Evolutionary conservation across 2,888 invertebrate genomes (phyloP).

Genomic region (Meteorus colon): DNA sequence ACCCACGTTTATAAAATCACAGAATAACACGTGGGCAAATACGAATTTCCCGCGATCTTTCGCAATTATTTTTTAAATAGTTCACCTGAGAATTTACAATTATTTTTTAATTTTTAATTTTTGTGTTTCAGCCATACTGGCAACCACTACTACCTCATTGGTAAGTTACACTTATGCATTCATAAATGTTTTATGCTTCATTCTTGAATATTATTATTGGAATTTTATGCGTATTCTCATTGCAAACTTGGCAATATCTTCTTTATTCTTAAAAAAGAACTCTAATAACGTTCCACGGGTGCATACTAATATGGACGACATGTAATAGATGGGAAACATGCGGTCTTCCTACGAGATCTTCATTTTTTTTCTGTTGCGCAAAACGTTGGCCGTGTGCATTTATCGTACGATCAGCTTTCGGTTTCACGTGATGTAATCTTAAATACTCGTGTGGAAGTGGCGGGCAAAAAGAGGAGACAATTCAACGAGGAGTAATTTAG

Average conservation of each 20-base stretch:
- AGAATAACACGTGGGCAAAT: slow-evolving; percentile 35
- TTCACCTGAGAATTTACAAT: slow-evolving; percentile 38
- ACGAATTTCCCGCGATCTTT: slow-evolving; percentile 47
- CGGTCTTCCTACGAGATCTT: slow-evolving; percentile 26
- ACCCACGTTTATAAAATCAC: slow-evolving; percentile 37
- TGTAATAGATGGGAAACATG: slow-evolving; percentile 41
- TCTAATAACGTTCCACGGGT: slow-evolving; percentile 19
- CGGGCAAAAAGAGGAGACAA: slow-evolving; percentile 33
- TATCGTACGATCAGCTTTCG: slow-evolving; percentile 47
- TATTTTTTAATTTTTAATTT: slow-evolving; percentile 32
- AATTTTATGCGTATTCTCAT: not conserved
- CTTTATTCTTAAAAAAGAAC: slow-evolving; percentile 20
- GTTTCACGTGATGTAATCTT: slow-evolving; percentile 49
- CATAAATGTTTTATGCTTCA: slow-evolving; percentile 8
- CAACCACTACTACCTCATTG: slow-evolving; percentile 63
- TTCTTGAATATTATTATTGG: slow-evolving; percentile 18
- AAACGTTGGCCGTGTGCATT: slow-evolving; percentile 41
- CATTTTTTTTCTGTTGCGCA: slow-evolving; percentile 39
- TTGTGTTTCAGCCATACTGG: slow-evolving; percentile 68
- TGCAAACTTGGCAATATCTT: slow-evolving; percentile 15
- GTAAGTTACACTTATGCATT: slow-evolving; percentile 60
- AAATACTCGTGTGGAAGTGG: slow-evolving; percentile 39
- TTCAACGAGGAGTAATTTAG: slow-evolving; percentile 15
- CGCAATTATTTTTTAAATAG: slow-evolving; percentile 45
- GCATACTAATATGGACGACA: slow-evolving; percentile 40